These are phyloP conservation scores for Caenorhabditis brenneri DNA, from an alignment of 1,140 invertebrate genomes.

Conservation along the genomic window DNA sequence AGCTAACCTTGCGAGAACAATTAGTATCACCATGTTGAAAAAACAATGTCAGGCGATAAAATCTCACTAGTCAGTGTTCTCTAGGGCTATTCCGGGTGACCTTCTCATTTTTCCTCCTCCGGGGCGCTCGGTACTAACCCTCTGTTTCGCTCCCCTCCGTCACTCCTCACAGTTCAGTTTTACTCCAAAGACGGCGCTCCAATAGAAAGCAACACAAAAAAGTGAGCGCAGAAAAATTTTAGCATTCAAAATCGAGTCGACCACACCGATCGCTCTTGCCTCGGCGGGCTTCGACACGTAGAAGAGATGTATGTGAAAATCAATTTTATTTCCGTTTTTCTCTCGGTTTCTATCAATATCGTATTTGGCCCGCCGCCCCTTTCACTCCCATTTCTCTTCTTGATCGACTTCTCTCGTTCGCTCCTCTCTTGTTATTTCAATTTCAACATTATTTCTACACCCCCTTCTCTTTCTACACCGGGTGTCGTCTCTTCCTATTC, in stretches of 20 bases:
- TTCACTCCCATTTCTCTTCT: conserved; percentile 9
- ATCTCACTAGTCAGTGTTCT: neutral
- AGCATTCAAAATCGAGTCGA: neutral
- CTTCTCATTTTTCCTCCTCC: neutral
- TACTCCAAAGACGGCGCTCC: neutral
- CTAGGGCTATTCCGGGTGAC: neutral
- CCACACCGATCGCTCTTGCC: neutral
- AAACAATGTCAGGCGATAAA: neutral
- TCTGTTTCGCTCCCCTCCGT: neutral
- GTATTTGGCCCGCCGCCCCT: conserved; percentile 36
- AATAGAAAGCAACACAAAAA: neutral
- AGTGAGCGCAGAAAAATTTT: neutral
- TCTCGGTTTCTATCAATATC: conserved; percentile 40
- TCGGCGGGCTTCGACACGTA: neutral
- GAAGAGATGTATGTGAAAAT: conserved; percentile 25
- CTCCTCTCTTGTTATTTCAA: conserved; percentile 25
- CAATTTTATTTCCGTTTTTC: conserved; percentile 36
- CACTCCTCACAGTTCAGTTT: neutral
- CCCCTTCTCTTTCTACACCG: neutral
- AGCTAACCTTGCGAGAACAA: too few relatives aligned
- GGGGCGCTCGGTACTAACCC: neutral
- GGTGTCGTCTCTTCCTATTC: conserved; percentile 1
- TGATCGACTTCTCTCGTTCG: conserved; percentile 28
- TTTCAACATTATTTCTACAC: conserved; percentile 36
- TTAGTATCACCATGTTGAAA: neutral